phyloP scores from a whole-genome alignment of 1,140 invertebrate genomes.

The Drosophila lacteicornis region DNA sequence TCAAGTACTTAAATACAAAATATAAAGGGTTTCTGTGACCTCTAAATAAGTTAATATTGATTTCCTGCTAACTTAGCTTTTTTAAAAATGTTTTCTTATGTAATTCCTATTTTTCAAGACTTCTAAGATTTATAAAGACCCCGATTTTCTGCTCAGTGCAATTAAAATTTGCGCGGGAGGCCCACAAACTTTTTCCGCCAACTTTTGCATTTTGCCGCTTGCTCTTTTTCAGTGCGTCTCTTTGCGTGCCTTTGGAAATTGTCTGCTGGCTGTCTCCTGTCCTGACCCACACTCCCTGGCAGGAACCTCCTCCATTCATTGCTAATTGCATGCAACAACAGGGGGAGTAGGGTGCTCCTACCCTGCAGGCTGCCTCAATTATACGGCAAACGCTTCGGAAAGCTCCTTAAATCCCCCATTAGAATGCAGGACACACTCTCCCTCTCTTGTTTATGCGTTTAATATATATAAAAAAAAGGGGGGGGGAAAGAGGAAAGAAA shows the following conservation, averaged over 20 bases:
- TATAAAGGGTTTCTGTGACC: too few species aligned
- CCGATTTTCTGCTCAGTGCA: background rate
- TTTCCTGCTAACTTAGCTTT: too few species aligned
- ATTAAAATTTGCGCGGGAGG: background rate
- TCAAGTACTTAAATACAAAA: too few species aligned
- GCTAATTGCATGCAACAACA: slow-evolving; percentile 73
- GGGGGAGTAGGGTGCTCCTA: background rate
- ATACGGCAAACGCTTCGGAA: slow-evolving; percentile 43
- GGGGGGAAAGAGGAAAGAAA: background rate
- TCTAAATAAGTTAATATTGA: too few species aligned
- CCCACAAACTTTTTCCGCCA: slow-evolving; percentile 30
- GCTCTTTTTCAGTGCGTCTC: slow-evolving; percentile 23
- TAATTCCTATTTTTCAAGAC: too few species aligned
- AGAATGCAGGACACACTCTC: slow-evolving; percentile 42
- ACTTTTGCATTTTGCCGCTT: slow-evolving; percentile 50
- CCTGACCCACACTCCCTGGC: background rate
- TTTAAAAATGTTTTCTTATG: too few species aligned
- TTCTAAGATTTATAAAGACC: too few species aligned
- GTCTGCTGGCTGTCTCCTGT: slow-evolving; percentile 10
- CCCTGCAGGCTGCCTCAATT: slow-evolving; percentile 52
- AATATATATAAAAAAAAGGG: slow-evolving; percentile 62
- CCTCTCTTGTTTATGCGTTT: slow-evolving; percentile 73
- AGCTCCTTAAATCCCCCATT: slow-evolving; percentile 45
- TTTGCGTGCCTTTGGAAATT: slow-evolving; percentile 3
- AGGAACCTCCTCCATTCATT: slow-evolving; percentile 35